Percentiles rank a stretch among this genome's conserved stretches.
Evolutionary conservation across 2,797 vertebrate genomes (phyloP).

Genomic region (Gymnocypris eckloni): DNA sequence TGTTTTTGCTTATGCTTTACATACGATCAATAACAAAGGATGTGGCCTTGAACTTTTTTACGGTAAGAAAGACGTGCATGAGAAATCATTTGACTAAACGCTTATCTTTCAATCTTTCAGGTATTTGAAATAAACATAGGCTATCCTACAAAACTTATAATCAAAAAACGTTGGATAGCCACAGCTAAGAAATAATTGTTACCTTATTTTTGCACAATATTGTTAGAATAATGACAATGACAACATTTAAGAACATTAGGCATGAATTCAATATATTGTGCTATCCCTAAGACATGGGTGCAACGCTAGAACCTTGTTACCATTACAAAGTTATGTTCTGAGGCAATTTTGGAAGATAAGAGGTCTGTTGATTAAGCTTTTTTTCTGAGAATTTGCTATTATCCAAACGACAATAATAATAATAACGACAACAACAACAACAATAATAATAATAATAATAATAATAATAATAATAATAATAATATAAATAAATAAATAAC

Average conservation of each 20-base stretch:
- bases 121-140: neutral
- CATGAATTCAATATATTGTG: slow-evolving; percentile 22
- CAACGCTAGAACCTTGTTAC: slow-evolving; percentile 60
- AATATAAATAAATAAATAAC: slow-evolving; percentile 58
- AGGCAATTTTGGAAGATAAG: slow-evolving; percentile 84
- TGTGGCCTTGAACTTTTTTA: neutral
- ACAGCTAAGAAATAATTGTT: neutral
- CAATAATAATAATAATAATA: slow-evolving; percentile 75
- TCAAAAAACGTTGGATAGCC: neutral
- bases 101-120: neutral
- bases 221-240: neutral
- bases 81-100: neutral
- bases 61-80: neutral
- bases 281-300: slow-evolving; percentile 11
- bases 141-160: neutral
- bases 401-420: slow-evolving; percentile 92
- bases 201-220: too few species aligned
- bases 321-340: slow-evolving; percentile 80
- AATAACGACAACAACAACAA: slow-evolving; percentile 89
- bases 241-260: neutral
- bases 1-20: neutral
- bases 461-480: slow-evolving; percentile 74
- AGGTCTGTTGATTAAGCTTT: slow-evolving; percentile 81
- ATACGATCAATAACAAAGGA: neutral
- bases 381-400: slow-evolving; percentile 89